Conservation (phyloP, 2,797 vertebrate species). For the Pangasius larnaudii region DNA sequence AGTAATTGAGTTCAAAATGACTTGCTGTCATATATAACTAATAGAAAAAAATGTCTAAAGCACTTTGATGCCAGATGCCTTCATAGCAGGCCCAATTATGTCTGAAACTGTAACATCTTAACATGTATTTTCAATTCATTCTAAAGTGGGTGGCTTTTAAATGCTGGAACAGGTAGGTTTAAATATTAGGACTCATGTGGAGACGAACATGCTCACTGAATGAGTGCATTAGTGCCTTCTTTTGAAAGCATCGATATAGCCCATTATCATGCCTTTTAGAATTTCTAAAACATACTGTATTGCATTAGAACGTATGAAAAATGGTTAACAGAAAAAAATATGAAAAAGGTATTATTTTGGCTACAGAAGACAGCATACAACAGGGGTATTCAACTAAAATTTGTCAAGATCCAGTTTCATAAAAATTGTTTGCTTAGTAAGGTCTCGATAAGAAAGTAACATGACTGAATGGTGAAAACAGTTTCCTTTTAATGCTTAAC, state of each 20-base stretch:
- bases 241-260: neutral
- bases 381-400: neutral
- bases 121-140: conserved; percentile 32
- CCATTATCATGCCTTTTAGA: neutral
- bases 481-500: neutral
- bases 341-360: neutral
- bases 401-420: neutral
- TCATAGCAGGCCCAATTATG: conserved; percentile 50
- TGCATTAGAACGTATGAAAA: neutral
- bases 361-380: neutral
- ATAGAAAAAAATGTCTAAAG: conserved; percentile 21
- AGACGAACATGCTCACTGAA: neutral
- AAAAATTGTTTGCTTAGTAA: neutral
- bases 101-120: conserved; percentile 46
- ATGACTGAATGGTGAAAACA: neutral
- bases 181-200: neutral
- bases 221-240: conserved; percentile 3
- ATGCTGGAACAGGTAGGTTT: conserved; percentile 18
- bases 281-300: neutral
- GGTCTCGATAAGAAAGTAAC: neutral
- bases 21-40: conserved; percentile 44
- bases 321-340: neutral
- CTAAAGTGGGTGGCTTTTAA: conserved; percentile 34
- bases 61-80: conserved; percentile 50
- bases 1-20: conserved; percentile 34